Percentiles rank a stretch among this genome's conserved stretches.
phyloP scores from a whole-genome alignment of 2,888 invertebrate genomes.

The Onthophagus sagittarius region DNA sequence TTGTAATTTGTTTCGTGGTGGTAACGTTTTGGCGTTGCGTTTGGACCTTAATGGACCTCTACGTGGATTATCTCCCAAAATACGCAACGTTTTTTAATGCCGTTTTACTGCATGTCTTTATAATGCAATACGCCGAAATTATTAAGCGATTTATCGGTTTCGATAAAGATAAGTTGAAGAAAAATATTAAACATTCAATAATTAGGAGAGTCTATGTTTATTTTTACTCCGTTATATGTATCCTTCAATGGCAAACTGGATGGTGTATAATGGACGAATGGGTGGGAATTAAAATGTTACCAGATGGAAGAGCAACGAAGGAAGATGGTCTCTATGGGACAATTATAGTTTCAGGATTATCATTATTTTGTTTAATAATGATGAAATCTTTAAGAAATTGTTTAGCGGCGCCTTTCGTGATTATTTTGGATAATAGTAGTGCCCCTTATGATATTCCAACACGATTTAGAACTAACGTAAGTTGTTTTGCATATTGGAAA shows the following conservation, averaged over 20 bases:
- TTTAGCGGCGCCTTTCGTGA: constrained; percentile 56
- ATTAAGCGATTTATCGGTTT: constrained; percentile 11
- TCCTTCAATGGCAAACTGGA: constrained; percentile 53
- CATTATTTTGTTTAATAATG: constrained; percentile 33
- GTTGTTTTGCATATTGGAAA: constrained; percentile 30
- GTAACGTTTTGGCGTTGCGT: constrained; percentile 55
- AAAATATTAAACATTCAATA: constrained; percentile 14
- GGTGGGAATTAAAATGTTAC: background rate
- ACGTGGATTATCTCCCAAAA: constrained; percentile 51
- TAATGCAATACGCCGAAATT: constrained; percentile 25
- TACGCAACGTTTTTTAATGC: constrained; percentile 1
- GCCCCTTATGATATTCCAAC: constrained; percentile 59
- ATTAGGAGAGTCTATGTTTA: constrained; percentile 48
- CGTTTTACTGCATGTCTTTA: background rate
- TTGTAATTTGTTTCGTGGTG: constrained; percentile 51
- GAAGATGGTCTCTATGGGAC: background rate
- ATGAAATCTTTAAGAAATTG: constrained; percentile 54
- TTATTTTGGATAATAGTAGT: constrained; percentile 56
- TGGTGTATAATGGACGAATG: constrained; percentile 48
- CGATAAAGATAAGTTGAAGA: constrained; percentile 11
- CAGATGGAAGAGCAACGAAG: constrained; percentile 1
- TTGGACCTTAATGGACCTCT: constrained; percentile 52
- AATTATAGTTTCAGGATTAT: constrained; percentile 3
- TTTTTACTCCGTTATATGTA: constrained; percentile 50
- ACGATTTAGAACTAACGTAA: constrained; percentile 52